Evolutionary conservation across 2,888 invertebrate genomes (phyloP).

Genomic region (Macrosoma leucophasiata): DNA sequence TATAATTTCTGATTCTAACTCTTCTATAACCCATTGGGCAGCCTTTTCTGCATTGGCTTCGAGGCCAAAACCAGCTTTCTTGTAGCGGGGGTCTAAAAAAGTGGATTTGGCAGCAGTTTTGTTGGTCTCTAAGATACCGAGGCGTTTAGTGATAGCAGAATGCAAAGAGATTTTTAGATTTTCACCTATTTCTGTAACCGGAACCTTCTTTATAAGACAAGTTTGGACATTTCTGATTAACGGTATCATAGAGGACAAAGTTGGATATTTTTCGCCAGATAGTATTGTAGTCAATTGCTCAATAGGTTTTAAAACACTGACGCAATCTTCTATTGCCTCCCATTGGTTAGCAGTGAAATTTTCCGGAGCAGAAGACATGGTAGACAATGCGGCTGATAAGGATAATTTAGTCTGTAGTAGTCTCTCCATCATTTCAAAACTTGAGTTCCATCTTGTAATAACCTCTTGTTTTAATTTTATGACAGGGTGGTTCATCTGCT

Average conservation of each 20-base stretch:
- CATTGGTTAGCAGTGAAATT: constrained; percentile 4
- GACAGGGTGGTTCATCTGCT: constrained; percentile 4
- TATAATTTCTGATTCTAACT: constrained; percentile 8
- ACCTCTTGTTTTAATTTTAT: constrained; percentile 10
- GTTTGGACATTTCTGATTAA: constrained; percentile 6
- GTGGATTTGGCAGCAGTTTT: constrained; percentile 2
- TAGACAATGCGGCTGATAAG: constrained; percentile 1
- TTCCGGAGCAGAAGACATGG: constrained; percentile 1
- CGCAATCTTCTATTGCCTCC: constrained; percentile 2
- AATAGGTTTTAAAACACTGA: constrained; percentile 5
- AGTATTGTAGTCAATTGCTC: constrained; percentile 6
- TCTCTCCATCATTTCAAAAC: constrained; percentile 7
- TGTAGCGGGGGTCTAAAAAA: constrained; percentile 1
- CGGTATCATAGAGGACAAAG: constrained; percentile 4
- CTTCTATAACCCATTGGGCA: constrained; percentile 9
- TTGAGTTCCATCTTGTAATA: constrained; percentile 13
- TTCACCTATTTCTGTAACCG: constrained; percentile 2
- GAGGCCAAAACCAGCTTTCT: constrained; percentile 2
- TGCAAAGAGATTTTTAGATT: constrained; percentile 4
- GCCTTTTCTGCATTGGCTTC: constrained; percentile 7
- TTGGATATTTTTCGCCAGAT: constrained; percentile 7
- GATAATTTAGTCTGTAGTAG: constrained; percentile 1
- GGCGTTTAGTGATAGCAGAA: too few species aligned
- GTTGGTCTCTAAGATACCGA: too few species aligned
- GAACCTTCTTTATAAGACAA: neutral